phyloP scores from a whole-genome alignment of 2,797 vertebrate genomes.

The Salmo trutta region DNA sequence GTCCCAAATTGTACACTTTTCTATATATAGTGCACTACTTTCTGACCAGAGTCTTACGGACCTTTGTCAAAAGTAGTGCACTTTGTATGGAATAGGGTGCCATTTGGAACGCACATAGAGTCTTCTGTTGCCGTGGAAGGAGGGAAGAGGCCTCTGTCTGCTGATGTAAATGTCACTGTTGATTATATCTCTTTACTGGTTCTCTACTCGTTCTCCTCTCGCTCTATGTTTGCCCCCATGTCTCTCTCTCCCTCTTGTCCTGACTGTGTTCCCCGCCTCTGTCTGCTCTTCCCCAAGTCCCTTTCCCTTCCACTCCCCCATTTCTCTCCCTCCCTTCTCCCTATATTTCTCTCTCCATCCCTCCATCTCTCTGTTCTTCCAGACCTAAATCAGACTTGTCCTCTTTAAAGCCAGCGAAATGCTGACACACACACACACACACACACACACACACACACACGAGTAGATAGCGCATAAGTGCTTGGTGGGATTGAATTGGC shows the following conservation, averaged over 20 bases:
- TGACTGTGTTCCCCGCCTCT: constrained; percentile 9
- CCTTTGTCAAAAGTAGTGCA: neutral
- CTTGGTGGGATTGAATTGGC: constrained; percentile 68
- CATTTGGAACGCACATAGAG: constrained; percentile 39
- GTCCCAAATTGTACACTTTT: neutral
- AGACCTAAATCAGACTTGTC: constrained; percentile 47
- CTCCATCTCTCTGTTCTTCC: neutral
- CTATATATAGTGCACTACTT: neutral
- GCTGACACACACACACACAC: constrained; percentile 46
- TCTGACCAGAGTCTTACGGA: neutral
- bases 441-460: neutral
- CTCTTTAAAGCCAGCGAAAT: constrained; percentile 49
- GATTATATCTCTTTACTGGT: constrained; percentile 39
- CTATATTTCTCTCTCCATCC: neutral
- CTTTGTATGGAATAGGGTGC: neutral
- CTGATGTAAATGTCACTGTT: constrained; percentile 71
- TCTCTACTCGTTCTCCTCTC: neutral
- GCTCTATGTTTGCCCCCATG: neutral
- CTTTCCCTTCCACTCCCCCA: neutral
- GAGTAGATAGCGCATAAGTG: constrained; percentile 68
- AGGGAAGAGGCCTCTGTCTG: constrained; percentile 29
- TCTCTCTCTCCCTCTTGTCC: constrained; percentile 27
- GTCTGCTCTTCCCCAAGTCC: too few relatives aligned
- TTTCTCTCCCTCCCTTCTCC: neutral
- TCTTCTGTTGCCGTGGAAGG: constrained; percentile 61